Percentiles rank a stretch among this genome's conserved stretches.
These are phyloP conservation scores for Zoanthus solanderi DNA, from an alignment of 92 coral and sea anemone species.

Conservation along the genomic window DNA sequence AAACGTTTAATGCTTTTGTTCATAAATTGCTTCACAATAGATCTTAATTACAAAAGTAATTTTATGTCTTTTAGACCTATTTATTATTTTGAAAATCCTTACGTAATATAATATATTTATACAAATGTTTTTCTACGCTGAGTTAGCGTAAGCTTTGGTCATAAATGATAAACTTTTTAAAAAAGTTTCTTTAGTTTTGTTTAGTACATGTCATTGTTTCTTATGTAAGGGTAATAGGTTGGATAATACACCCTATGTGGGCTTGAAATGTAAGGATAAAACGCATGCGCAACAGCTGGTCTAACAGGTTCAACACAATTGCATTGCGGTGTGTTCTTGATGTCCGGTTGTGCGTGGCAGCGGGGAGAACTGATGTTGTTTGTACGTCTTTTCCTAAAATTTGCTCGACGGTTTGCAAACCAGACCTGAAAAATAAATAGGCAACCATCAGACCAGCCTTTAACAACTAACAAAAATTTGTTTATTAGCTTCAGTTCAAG, in stretches of 20 bases:
- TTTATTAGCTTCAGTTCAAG: background rate
- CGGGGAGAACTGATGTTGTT: background rate
- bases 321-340: constrained; percentile 1
- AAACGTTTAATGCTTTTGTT: no score
- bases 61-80: no score
- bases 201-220: constrained; percentile 20
- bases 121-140: no score
- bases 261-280: constrained; percentile 20
- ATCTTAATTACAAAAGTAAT: no score
- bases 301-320: background rate
- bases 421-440: constrained; percentile 15
- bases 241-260: constrained; percentile 24
- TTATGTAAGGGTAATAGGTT: background rate
- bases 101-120: no score
- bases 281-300: constrained; percentile 11
- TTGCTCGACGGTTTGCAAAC: constrained; percentile 45
- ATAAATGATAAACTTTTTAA: no score
- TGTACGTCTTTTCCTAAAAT: constrained; percentile 33
- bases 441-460: background rate
- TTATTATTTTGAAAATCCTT: no score
- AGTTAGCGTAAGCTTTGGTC: no score
- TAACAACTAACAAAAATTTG: background rate
- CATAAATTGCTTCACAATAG: no score
- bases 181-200: background rate
- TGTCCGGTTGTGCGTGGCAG: background rate